phyloP scores from a whole-genome alignment of 2,888 invertebrate genomes.

The Diachrysia chrysitis region DNA sequence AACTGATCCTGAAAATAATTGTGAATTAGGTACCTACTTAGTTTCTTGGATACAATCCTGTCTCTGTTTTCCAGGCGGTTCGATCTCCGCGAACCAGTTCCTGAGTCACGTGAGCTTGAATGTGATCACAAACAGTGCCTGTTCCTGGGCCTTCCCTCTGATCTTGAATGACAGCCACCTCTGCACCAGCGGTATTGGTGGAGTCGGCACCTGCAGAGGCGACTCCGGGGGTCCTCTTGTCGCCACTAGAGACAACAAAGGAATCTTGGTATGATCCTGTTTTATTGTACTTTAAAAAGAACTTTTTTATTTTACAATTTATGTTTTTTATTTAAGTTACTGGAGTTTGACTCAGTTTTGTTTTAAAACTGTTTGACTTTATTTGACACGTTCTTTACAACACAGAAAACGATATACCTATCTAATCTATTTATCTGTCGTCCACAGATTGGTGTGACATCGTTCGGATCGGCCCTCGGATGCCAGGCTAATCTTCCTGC shows the following conservation, averaged over 20 bases:
- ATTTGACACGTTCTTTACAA: too few relatives aligned
- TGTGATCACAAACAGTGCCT: constrained; percentile 64
- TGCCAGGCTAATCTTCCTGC: constrained; percentile 67
- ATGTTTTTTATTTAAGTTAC: too few relatives aligned
- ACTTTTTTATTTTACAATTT: too few relatives aligned
- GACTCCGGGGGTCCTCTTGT: constrained; percentile 76
- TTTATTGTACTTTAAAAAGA: too few relatives aligned
- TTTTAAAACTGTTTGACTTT: too few relatives aligned
- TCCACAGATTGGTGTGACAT: constrained; percentile 71
- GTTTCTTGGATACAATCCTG: too few relatives aligned
- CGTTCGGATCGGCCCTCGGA: constrained; percentile 68
- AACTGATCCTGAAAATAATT: too few relatives aligned
- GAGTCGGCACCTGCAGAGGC: constrained; percentile 66
- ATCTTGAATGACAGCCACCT: constrained; percentile 63
- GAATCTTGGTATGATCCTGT: constrained; percentile 60
- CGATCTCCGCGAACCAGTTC: constrained; percentile 49
- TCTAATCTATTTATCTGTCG: constrained; percentile 15
- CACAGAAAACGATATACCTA: too few relatives aligned
- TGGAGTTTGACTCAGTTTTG: too few relatives aligned
- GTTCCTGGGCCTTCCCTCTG: constrained; percentile 61
- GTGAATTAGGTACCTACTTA: too few relatives aligned
- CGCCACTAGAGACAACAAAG: constrained; percentile 47
- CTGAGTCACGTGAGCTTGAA: constrained; percentile 64
- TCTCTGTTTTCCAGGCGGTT: constrained; percentile 46
- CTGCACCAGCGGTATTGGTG: constrained; percentile 69